Percentiles rank a stretch among this genome's conserved stretches.
phyloP scores from a whole-genome alignment of 2,797 vertebrate species.

The Chloroceryle amazona region DNA sequence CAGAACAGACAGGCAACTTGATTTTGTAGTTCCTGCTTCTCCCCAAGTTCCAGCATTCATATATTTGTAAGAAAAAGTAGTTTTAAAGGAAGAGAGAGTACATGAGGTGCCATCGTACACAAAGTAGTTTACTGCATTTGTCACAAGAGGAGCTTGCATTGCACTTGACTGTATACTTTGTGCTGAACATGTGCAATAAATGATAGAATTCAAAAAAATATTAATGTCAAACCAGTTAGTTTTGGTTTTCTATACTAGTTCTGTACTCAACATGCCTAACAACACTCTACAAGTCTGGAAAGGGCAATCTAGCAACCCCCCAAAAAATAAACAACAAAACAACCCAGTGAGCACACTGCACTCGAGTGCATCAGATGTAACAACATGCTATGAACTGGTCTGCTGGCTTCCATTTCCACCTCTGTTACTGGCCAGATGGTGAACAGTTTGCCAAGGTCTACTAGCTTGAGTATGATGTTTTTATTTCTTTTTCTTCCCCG shows the following conservation, averaged over 20 bases:
- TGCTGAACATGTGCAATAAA: background rate
- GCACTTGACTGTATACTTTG: background rate
- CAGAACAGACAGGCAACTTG: background rate
- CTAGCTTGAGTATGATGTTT: background rate
- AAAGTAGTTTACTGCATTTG: background rate
- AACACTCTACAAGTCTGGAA: background rate
- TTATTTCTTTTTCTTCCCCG: background rate
- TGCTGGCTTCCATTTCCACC: background rate
- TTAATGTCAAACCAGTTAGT: fast-evolving
- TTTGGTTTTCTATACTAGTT: background rate
- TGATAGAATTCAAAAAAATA: background rate
- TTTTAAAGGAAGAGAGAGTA: background rate
- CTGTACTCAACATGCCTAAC: fast-evolving
- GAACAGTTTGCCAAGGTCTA: background rate
- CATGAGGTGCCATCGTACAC: fast-evolving
- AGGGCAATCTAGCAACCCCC: background rate
- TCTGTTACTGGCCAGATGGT: background rate
- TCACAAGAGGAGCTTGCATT: background rate
- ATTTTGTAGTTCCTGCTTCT: background rate
- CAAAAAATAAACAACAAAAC: no score
- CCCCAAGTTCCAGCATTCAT: background rate
- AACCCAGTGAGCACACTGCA: background rate
- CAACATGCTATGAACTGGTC: background rate
- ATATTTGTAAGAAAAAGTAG: background rate
- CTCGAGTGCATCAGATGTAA: background rate